Conservation (phyloP, 1,140 invertebrate genomes). For the Drosophila ananassae region DNA sequence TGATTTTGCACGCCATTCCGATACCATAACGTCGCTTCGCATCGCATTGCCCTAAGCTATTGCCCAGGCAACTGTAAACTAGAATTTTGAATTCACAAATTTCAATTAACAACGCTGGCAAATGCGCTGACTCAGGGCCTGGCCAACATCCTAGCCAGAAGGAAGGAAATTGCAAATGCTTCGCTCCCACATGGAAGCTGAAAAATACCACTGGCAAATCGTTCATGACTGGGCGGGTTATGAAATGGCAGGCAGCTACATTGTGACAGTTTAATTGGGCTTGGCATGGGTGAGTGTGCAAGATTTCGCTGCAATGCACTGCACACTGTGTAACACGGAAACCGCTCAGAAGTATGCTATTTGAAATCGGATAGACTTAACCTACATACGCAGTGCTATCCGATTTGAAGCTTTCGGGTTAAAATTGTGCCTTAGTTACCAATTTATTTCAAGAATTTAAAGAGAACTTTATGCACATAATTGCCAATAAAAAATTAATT, state of each 20-base stretch:
- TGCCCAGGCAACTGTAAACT: slow-evolving; percentile 64
- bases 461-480: too few species aligned
- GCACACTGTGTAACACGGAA: slow-evolving; percentile 18
- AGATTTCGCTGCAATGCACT: neutral
- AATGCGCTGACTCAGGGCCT: slow-evolving; percentile 64
- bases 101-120: slow-evolving; percentile 67
- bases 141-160: slow-evolving; percentile 4
- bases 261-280: slow-evolving; percentile 51
- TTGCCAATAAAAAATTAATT: too few species aligned
- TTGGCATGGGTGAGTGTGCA: slow-evolving; percentile 17
- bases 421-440: neutral
- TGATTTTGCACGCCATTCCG: slow-evolving; percentile 5
- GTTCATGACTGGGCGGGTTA: slow-evolving; percentile 32
- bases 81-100: slow-evolving; percentile 76
- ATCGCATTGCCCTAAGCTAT: slow-evolving; percentile 21
- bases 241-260: slow-evolving; percentile 28
- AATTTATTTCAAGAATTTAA: neutral
- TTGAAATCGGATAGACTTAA: slow-evolving; percentile 17
- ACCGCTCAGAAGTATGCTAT: slow-evolving; percentile 62
- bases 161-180: slow-evolving; percentile 18
- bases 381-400: neutral
- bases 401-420: neutral
- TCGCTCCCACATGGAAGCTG: slow-evolving; percentile 12
- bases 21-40: neutral
- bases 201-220: slow-evolving; percentile 43